Evolutionary conservation across 2,888 invertebrate species (phyloP), one percentile per base, ranked within the genome.

Genomic region (Atrina japonica): DNA sequence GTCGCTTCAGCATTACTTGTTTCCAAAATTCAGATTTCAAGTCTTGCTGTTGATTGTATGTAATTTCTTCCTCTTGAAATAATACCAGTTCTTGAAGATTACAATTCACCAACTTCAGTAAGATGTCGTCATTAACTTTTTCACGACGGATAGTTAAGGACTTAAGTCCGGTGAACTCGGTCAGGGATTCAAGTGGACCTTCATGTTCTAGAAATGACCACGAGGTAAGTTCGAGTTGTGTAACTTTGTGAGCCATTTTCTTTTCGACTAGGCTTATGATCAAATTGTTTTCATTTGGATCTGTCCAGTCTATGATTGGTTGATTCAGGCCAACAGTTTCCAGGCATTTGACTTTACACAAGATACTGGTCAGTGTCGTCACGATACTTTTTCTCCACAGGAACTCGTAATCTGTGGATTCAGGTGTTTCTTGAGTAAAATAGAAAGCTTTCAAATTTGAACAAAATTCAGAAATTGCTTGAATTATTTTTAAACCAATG

Each of bases 1-100:
- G 81, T 35, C 78, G 73, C 11, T 76, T 74, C 47, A 72, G 70
- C 40, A 76, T 60, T 3, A 80, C 76, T 43, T 76, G 56, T 50
- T 60, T 70, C 83, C 83, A 83, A 47, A 83, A 72, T 14, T 72
- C 58, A 35, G 71, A 66, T 9, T 68, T 65, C 3, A 83, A 60
- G 35, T 83, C 79, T 35, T 75, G 61, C 14, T 77, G 66, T 56
- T 78, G 76, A 2, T 65, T 53, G 9, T 76, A 59, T 16, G 78
- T 65, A 9, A 83, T 65, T 61, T 83, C 83, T 49, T 83, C 83
- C 66, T 81, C 81, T 43, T 83, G 83, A 65, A 75, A 74, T 14
- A 81, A 35, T 11, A 75, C 77, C 3, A 83, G 60, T 59, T 83
- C 83, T 40, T 75, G 52, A 16, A 83, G 72, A 27, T 69, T 60